Evolutionary conservation across 2,797 vertebrate genomes (phyloP).

Genomic region (Pseudotriccus pelzelni): DNA sequence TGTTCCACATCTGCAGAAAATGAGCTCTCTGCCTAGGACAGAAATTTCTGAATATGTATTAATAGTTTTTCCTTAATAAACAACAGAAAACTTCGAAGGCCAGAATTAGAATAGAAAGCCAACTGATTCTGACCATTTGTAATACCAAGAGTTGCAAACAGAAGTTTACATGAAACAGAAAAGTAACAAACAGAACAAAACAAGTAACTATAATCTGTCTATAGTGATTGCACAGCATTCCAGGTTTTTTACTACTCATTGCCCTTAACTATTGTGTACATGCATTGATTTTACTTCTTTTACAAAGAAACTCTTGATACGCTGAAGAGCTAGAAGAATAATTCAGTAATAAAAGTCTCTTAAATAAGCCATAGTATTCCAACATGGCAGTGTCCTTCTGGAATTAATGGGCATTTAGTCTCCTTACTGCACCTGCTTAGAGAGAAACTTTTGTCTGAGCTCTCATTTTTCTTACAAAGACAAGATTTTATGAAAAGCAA

Average conservation of each 20-base stretch:
- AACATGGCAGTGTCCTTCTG: neutral
- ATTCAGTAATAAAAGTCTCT: neutral
- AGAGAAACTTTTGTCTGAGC: neutral
- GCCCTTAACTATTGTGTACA: neutral
- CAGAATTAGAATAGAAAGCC: neutral
- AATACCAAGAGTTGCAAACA: neutral
- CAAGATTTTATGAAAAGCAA: neutral
- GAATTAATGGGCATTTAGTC: neutral
- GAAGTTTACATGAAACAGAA: neutral
- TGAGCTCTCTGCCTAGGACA: neutral
- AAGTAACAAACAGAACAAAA: too few species aligned
- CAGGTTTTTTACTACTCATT: neutral
- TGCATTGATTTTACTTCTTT: neutral
- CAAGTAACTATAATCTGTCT: neutral
- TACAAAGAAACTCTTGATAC: neutral
- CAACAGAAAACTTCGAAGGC: neutral
- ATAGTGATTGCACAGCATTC: neutral
- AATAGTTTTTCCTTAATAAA: neutral
- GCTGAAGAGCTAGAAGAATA: neutral
- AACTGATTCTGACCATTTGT: neutral
- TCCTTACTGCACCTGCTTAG: neutral
- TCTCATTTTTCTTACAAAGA: neutral
- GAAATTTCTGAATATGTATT: neutral
- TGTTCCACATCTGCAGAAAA: neutral
- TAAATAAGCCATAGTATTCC: neutral